These are phyloP conservation scores for Aurelia coerulea DNA, from an alignment of 30 jellyfish, hydroid and myxozoan species.

Conservation along the genomic window DNA sequence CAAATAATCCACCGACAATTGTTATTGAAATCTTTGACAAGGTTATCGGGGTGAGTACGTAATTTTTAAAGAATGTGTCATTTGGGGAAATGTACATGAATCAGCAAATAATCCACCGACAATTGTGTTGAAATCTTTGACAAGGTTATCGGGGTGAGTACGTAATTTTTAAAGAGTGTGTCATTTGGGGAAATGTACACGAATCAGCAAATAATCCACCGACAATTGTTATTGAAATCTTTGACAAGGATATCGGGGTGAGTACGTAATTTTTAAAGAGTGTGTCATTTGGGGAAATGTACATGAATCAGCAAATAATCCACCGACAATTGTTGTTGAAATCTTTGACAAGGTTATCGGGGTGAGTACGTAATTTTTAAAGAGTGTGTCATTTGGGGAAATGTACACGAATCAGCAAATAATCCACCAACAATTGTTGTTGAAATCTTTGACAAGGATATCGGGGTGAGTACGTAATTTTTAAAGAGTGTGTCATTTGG, in stretches of 20 bases:
- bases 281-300: conserved; percentile 92
- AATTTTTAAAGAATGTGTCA: conserved; percentile 74
- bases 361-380: conserved; percentile 28
- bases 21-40: conserved; percentile 90
- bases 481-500: conserved; percentile 86
- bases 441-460: conserved; percentile 80
- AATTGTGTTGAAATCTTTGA: conserved; percentile 85
- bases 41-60: neutral
- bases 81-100: conserved; percentile 92
- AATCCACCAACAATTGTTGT: conserved; percentile 92
- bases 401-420: conserved; percentile 72
- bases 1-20: conserved; percentile 89
- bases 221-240: conserved; percentile 82
- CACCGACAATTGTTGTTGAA: conserved; percentile 90
- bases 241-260: conserved; percentile 50
- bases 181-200: conserved; percentile 90
- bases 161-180: conserved; percentile 67
- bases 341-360: conserved; percentile 65
- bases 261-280: conserved; percentile 56
- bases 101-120: conserved; percentile 91
- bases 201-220: conserved; percentile 91
- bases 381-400: conserved; percentile 92
- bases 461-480: neutral
- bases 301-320: conserved; percentile 78
- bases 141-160: conserved; percentile 2